These are phyloP conservation scores for Hermodice carunculata DNA, from an alignment of 2,888 invertebrate species.

Conservation along the genomic window DNA sequence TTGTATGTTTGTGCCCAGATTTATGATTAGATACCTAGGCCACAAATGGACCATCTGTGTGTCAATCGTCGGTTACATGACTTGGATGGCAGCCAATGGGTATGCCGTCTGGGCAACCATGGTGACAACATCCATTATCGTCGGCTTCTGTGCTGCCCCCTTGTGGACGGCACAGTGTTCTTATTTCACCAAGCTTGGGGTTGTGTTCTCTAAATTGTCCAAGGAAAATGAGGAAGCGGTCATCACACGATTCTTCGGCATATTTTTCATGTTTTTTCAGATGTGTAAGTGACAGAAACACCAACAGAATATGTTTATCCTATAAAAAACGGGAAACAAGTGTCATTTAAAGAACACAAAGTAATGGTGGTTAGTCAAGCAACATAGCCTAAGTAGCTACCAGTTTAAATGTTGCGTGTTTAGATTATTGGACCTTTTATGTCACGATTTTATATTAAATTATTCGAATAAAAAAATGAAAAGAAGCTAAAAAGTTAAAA, in stretches of 20 bases:
- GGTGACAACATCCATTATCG: slow-evolving; percentile 84
- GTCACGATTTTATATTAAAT: no score
- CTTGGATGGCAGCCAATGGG: slow-evolving; percentile 95
- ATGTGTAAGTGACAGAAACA: slow-evolving; percentile 82
- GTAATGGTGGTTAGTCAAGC: no score
- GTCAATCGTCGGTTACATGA: slow-evolving; percentile 93
- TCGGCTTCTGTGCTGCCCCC: slow-evolving; percentile 95
- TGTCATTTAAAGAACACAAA: no score
- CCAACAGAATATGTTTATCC: no score
- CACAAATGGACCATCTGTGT: slow-evolving; percentile 92
- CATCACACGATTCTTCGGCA: slow-evolving; percentile 96
- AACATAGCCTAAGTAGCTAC: no score
- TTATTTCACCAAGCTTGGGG: slow-evolving; percentile 86
- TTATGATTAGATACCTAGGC: slow-evolving; percentile 45
- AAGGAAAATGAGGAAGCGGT: slow-evolving; percentile 88
- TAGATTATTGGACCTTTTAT: no score
- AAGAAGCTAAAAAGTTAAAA: no score
- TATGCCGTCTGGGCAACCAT: slow-evolving; percentile 78
- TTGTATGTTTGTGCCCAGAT: slow-evolving; percentile 84
- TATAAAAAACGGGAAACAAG: no score
- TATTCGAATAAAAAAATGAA: no score
- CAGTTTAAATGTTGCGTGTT: no score
- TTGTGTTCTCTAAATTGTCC: slow-evolving; percentile 85
- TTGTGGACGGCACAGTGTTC: slow-evolving; percentile 99
- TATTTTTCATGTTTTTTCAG: slow-evolving; percentile 98